phyloP scores from a whole-genome alignment of 2,888 invertebrate genomes.

The Minunthozetes semirufus region DNA sequence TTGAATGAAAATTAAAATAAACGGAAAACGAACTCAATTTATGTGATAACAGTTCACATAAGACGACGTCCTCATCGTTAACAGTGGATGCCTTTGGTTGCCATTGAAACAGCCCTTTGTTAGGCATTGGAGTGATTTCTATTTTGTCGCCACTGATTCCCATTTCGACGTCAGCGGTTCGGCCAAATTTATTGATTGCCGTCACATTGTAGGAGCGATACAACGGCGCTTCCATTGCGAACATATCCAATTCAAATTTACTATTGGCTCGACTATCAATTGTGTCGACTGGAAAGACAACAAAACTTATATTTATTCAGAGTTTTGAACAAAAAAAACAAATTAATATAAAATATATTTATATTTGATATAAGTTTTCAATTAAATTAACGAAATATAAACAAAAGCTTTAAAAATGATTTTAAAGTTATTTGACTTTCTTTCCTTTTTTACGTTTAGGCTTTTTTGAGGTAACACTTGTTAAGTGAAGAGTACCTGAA shows the following conservation, averaged over 20 bases:
- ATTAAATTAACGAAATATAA: not conserved
- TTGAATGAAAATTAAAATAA: not conserved
- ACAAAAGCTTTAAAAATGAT: too few relatives aligned
- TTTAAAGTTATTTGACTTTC: too few relatives aligned
- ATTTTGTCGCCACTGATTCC: constrained; percentile 81
- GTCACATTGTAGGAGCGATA: constrained; percentile 74
- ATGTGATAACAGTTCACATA: constrained; percentile 74
- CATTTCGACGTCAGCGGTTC: constrained; percentile 74
- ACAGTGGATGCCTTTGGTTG: constrained; percentile 72
- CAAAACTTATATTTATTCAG: not conserved
- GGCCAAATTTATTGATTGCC: constrained; percentile 68
- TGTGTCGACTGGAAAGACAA: not conserved
- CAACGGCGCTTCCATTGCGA: constrained; percentile 68
- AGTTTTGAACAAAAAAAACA: too few relatives aligned
- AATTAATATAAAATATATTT: too few relatives aligned
- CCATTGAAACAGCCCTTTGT: constrained; percentile 52
- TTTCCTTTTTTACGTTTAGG: too few relatives aligned
- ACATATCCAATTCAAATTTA: constrained; percentile 50
- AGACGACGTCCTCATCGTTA: constrained; percentile 76
- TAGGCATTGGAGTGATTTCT: constrained; percentile 74
- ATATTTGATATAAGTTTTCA: not conserved
- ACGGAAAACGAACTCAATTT: constrained; percentile 51
- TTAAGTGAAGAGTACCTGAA: constrained; percentile 20
- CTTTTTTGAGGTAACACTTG: not conserved
- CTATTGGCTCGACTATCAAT: not conserved